Evolutionary conservation across 2,888 invertebrate genomes (phyloP).

Genomic region (Caenorhabditis drosophilae): DNA sequence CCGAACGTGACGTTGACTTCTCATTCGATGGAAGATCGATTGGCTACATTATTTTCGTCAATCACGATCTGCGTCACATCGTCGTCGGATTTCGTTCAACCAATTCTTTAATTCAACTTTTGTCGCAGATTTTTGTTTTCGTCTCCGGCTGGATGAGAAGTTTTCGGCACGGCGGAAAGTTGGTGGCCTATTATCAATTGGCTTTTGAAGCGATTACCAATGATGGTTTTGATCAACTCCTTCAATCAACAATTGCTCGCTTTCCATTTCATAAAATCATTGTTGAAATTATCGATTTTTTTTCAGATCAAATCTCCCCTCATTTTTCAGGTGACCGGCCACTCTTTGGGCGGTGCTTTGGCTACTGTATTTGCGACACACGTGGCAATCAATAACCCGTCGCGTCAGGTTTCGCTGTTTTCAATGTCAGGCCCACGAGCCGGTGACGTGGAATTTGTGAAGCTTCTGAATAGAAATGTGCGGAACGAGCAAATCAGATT

Average conservation of each 20-base stretch:
- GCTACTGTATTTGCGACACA: slow-evolving; percentile 34
- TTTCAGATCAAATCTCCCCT: too few relatives aligned
- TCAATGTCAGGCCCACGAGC: slow-evolving; percentile 31
- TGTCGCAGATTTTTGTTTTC: slow-evolving; percentile 27
- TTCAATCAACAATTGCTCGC: slow-evolving; percentile 8
- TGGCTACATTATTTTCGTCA: slow-evolving; percentile 24
- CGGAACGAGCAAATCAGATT: background rate
- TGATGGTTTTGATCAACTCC: slow-evolving; percentile 17
- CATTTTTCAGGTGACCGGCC: slow-evolving; percentile 36
- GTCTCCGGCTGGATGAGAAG: slow-evolving; percentile 26
- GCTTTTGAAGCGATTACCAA: slow-evolving; percentile 31
- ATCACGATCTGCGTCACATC: slow-evolving; percentile 23
- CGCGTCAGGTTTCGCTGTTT: slow-evolving; percentile 17
- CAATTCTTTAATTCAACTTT: slow-evolving; percentile 15
- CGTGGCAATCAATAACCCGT: slow-evolving; percentile 28
- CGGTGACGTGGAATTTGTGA: slow-evolving; percentile 41
- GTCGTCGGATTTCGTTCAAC: slow-evolving; percentile 31
- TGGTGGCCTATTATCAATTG: slow-evolving; percentile 26
- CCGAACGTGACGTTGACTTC: background rate
- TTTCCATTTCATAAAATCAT: slow-evolving; percentile 26
- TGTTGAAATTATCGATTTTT: too few relatives aligned
- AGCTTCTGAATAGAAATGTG: slow-evolving; percentile 18
- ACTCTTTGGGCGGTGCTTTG: slow-evolving; percentile 45
- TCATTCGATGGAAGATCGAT: slow-evolving; percentile 3
- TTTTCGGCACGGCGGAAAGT: slow-evolving; percentile 24